These are phyloP conservation scores for Brachionus manjavacas DNA, from an alignment of 1,140 invertebrate species.

Conservation along the genomic window DNA sequence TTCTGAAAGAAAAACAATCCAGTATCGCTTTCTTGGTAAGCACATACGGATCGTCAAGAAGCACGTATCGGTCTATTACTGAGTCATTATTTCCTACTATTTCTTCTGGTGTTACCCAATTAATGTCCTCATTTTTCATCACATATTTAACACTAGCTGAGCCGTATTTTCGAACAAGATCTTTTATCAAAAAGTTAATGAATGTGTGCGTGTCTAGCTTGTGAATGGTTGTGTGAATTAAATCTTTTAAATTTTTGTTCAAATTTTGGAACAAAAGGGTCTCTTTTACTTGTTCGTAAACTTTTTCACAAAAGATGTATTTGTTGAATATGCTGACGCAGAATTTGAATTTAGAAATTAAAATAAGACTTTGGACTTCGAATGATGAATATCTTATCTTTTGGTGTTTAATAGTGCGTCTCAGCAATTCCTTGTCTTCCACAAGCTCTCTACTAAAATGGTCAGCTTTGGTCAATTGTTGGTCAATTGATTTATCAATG, in stretches of 20 bases:
- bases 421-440: neutral
- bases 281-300: neutral
- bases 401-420: neutral
- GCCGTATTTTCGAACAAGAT: constrained; percentile 6
- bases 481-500: neutral
- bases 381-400: neutral
- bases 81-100: constrained; percentile 6
- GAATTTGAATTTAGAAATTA: constrained; percentile 14
- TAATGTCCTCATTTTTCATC: constrained; percentile 44
- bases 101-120: constrained; percentile 43
- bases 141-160: constrained; percentile 41
- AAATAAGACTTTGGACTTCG: neutral
- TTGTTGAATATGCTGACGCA: neutral
- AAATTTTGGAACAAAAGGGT: neutral
- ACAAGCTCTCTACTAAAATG: neutral
- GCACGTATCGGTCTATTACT: constrained; percentile 30
- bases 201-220: neutral
- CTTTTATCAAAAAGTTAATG: constrained; percentile 25
- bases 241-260: neutral
- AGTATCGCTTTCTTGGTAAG: neutral
- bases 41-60: constrained; percentile 30
- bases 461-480: neutral
- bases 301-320: neutral
- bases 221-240: neutral
- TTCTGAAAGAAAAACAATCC: constrained; percentile 2